Evolutionary conservation across 2,888 invertebrate genomes (phyloP), one percentile per base, ranked within the genome.

Genomic region (Platynereis dumerilii): DNA sequence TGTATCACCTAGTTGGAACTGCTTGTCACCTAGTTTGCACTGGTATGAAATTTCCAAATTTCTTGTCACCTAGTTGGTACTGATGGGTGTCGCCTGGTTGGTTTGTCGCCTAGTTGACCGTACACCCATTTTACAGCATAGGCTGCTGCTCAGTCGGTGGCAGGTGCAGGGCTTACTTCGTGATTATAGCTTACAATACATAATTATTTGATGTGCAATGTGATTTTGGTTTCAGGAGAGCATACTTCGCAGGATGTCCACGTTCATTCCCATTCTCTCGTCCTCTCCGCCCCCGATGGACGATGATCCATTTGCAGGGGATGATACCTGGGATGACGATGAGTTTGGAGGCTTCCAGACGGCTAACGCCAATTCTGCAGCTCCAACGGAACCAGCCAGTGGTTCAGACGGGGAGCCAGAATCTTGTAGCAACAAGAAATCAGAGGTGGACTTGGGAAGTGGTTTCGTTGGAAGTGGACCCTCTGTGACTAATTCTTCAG

Each of bases 281-380:
- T 63, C 66, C 17, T 58, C 58, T 39, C 68, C 68, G 10, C 68
- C 68, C n/a, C 68, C 68, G 7, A 56, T 68, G 34, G 66, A 66
- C 28, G 66, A 68, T 28, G 54, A n/a, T 48, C 20, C n/a, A 48
- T 17, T 42, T 7, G 53, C 61, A 20, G 53, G 29, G 53, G 53
- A 60, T 15, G 54, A 53, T n/a, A n/a, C 12, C 54, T 61, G 61
- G 61, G 61, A 61, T 26, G 52, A 60, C 22, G n/a, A 24, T 12
- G 55, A 55, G 22, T 61, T 53, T 42, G 61, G 55, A 17, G 55
- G 61, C 2, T 61, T 61, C 27, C 34, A 61, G 20, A 54, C 22
- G 1, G 61, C 55, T 1, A 42, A 17, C 15, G 5, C 24, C 12
- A 20, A n/a, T 20, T n/a, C 22, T n/a, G 48, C 5, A 7, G 48